A percentile compares a stretch with the other conserved stretches of the same genome.
These are phyloP conservation scores for Menidia beryllina DNA, from an alignment of 2,113 vertebrate species.

Conservation along the genomic window DNA sequence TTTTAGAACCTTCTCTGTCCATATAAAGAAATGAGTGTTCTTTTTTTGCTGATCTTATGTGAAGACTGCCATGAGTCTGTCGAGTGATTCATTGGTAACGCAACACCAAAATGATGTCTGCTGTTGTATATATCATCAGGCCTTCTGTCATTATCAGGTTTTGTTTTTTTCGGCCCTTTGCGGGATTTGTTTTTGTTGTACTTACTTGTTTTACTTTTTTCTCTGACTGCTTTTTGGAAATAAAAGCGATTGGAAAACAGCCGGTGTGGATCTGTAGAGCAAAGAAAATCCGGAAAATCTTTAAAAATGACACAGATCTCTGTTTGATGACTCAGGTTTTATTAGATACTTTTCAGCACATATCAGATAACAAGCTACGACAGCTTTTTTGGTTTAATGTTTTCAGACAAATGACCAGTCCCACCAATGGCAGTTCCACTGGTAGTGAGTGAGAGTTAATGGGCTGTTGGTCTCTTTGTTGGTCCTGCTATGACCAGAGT, in stretches of 20 bases:
- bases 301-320: no score
- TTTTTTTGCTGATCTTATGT: constrained; percentile 71
- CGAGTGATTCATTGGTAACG: constrained; percentile 86
- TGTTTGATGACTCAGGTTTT: no score
- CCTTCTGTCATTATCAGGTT: constrained; percentile 86
- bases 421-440: no score
- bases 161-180: constrained; percentile 40
- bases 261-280: constrained; percentile 12
- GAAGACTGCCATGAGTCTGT: constrained; percentile 72
- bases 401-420: no score
- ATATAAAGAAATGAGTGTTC: constrained; percentile 78
- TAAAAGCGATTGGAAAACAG: constrained; percentile 75
- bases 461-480: no score
- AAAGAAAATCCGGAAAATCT: no score
- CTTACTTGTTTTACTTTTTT: constrained; percentile 81
- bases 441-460: no score
- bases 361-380: no score
- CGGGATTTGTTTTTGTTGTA: constrained; percentile 65
- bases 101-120: constrained; percentile 91
- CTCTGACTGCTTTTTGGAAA: constrained; percentile 96
- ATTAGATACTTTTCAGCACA: no score
- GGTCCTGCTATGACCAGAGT: no score
- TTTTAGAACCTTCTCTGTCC: constrained; percentile 85
- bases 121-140: constrained; percentile 91
- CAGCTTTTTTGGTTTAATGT: no score